Percentiles rank a stretch among this genome's conserved stretches.
Evolutionary conservation across 1,140 invertebrate species (phyloP).

Genomic region (Brachionus angularis): DNA sequence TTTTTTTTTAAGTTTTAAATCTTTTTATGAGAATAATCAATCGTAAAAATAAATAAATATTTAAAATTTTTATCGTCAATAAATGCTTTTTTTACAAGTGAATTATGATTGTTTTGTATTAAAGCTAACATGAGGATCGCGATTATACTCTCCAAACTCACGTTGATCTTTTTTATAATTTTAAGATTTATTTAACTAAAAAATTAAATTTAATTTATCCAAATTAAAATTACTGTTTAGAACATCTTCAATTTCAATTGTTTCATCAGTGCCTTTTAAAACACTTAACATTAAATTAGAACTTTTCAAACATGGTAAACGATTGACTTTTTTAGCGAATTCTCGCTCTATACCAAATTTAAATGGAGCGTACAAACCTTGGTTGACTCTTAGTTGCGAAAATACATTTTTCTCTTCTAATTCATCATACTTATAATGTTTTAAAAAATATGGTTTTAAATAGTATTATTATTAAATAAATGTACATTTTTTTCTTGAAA

Average conservation of each 20-base stretch:
- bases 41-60: too few species aligned
- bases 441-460: neutral
- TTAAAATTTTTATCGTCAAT: too few species aligned
- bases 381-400: neutral
- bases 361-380: constrained; percentile 23
- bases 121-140: constrained; percentile 20
- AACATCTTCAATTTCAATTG: constrained; percentile 31
- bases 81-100: too few species aligned
- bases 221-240: constrained; percentile 33
- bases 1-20: too few species aligned
- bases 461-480: neutral
- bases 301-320: constrained; percentile 36
- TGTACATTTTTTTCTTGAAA: constrained; percentile 37
- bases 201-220: neutral
- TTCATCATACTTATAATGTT: neutral
- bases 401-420: neutral
- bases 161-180: constrained; percentile 3
- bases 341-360: constrained; percentile 26
- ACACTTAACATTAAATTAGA: constrained; percentile 20
- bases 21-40: too few species aligned
- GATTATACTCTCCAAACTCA: constrained; percentile 30
- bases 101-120: too few species aligned
- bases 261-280: constrained; percentile 33
- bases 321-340: constrained; percentile 18
- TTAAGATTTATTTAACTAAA: neutral